These are phyloP conservation scores for Hydriomena furcata DNA, from an alignment of 2,888 invertebrate species.

Conservation along the genomic window DNA sequence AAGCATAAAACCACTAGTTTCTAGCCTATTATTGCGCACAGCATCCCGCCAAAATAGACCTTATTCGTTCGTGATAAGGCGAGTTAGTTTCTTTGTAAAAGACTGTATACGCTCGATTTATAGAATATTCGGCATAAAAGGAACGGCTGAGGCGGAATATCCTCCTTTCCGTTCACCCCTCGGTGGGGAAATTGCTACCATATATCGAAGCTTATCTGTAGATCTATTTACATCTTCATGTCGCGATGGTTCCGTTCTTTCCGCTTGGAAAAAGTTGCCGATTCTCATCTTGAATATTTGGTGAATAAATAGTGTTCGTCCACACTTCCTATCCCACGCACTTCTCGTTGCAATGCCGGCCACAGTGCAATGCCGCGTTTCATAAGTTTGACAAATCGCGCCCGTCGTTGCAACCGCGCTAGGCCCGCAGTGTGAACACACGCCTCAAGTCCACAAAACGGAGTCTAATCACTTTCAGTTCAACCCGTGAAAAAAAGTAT, in stretches of 20 bases:
- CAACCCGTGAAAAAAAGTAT: too few relatives aligned
- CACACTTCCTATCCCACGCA: too few relatives aligned
- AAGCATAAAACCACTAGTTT: slow-evolving; percentile 27
- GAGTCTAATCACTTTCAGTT: too few relatives aligned
- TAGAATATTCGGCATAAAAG: slow-evolving; percentile 56
- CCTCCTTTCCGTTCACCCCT: slow-evolving; percentile 68
- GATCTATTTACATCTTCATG: slow-evolving; percentile 71
- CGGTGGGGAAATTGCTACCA: slow-evolving; percentile 70
- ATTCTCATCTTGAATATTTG: slow-evolving; percentile 21
- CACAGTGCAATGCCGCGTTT: too few relatives aligned
- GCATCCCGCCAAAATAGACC: neutral
- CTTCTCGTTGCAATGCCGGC: too few relatives aligned
- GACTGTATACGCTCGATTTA: slow-evolving; percentile 18
- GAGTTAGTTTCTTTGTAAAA: slow-evolving; percentile 3
- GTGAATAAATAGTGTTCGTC: too few relatives aligned
- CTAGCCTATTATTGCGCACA: slow-evolving; percentile 1
- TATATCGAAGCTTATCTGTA: slow-evolving; percentile 73
- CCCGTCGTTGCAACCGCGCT: too few relatives aligned
- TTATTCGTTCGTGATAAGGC: slow-evolving; percentile 1
- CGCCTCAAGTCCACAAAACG: too few relatives aligned
- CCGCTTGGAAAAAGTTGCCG: slow-evolving; percentile 30
- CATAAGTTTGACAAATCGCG: too few relatives aligned
- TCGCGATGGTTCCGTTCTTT: slow-evolving; percentile 52
- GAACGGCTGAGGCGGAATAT: slow-evolving; percentile 52
- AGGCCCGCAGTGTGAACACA: too few relatives aligned